A percentile compares a stretch with the other conserved stretches of the same genome.
These are phyloP conservation scores for Nanger granti DNA, from an alignment of 2,113 vertebrate genomes.

Conservation along the genomic window DNA sequence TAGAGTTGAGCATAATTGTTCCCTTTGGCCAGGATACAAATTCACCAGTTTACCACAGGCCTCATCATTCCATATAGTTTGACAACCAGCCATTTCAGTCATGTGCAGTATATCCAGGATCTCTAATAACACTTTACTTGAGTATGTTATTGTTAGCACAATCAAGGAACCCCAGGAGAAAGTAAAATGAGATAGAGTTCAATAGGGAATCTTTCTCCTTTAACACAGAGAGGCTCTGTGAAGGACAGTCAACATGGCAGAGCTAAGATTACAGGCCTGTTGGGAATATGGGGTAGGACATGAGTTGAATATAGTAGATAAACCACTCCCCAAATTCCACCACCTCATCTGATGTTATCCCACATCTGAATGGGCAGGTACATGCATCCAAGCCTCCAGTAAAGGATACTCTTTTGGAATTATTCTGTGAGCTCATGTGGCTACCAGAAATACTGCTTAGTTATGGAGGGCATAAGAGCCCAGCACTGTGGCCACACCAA, in stretches of 20 bases:
- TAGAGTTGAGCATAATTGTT: neutral
- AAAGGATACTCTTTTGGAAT: neutral
- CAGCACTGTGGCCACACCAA: neutral
- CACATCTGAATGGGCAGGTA: neutral
- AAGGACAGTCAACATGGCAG: neutral
- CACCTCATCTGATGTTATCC: neutral
- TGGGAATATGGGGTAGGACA: neutral
- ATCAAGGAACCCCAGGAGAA: neutral
- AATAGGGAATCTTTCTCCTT: neutral
- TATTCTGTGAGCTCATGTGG: neutral
- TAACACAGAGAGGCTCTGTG: neutral
- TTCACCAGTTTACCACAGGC: neutral
- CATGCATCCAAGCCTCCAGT: neutral
- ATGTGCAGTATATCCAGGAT: neutral
- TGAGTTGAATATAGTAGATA: neutral
- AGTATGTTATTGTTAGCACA: neutral
- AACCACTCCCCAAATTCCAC: neutral
- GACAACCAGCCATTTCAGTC: neutral
- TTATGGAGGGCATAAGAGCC: neutral
- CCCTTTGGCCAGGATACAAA: neutral
- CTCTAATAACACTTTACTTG: neutral
- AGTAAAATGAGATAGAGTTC: neutral
- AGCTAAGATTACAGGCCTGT: neutral
- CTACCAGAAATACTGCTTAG: neutral
- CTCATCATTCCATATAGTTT: neutral